A percentile compares a stretch with the other conserved stretches of the same genome.
These are phyloP conservation scores for Drosophila meridionalis DNA, from an alignment of 2,888 invertebrate species.

Conservation along the genomic window DNA sequence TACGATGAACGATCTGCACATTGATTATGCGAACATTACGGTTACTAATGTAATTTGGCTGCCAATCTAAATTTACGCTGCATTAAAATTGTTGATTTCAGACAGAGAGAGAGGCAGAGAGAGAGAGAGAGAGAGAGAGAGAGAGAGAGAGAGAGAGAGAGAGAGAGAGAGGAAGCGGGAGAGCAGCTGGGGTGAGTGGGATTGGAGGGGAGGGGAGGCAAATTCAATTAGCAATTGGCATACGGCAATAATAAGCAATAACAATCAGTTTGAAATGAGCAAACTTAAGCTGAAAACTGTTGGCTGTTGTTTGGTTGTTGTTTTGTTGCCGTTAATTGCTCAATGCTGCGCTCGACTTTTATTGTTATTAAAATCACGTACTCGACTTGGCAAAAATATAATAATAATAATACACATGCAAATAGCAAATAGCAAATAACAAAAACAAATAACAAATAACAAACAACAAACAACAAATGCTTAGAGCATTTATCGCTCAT, in stretches of 20 bases:
- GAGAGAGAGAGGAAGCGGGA: too few relatives aligned
- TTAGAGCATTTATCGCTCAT: slow-evolving; percentile 21
- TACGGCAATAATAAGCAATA: slow-evolving; percentile 59
- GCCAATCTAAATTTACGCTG: slow-evolving; percentile 45
- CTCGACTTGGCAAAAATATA: slow-evolving; percentile 52
- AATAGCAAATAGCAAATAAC: not conserved
- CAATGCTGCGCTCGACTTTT: slow-evolving; percentile 67
- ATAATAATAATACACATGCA: slow-evolving; percentile 6
- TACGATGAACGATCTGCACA: slow-evolving; percentile 6
- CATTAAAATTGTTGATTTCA: slow-evolving; percentile 58
- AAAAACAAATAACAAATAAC: slow-evolving; percentile 17
- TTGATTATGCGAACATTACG: slow-evolving; percentile 39
- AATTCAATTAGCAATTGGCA: slow-evolving; percentile 74
- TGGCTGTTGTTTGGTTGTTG: slow-evolving; percentile 26
- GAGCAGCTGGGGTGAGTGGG: not conserved
- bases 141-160: too few relatives aligned
- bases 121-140: not conserved
- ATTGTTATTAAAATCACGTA: slow-evolving; percentile 80
- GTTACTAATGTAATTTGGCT: slow-evolving; percentile 31
- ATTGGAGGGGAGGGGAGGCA: slow-evolving; percentile 6
- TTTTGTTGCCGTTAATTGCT: slow-evolving; percentile 64
- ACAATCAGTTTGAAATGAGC: slow-evolving; percentile 52
- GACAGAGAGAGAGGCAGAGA: not conserved
- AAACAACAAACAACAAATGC: slow-evolving; percentile 35
- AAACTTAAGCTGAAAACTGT: slow-evolving; percentile 56